Conservation (phyloP, 2,113 vertebrate species). For the Hydrochoerus hydrochaeris region DNA sequence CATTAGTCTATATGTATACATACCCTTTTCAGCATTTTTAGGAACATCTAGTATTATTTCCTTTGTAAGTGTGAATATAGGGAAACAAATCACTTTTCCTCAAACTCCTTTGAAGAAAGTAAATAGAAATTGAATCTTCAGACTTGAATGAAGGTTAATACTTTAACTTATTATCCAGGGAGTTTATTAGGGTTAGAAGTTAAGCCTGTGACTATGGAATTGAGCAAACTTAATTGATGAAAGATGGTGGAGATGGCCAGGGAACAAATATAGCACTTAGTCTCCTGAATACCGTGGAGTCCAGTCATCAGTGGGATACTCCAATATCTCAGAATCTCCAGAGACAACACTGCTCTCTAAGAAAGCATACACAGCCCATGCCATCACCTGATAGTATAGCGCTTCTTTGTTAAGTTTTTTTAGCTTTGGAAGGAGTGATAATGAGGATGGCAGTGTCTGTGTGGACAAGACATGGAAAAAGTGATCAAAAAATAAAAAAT, state of each 20-base stretch:
- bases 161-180: neutral
- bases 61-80: neutral
- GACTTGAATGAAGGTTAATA: neutral
- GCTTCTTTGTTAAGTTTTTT: neutral
- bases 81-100: neutral
- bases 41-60: neutral
- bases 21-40: neutral
- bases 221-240: neutral
- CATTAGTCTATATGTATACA: neutral
- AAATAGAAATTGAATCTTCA: constrained; percentile 1
- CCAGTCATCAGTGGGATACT: neutral
- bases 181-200: neutral
- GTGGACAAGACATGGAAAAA: neutral
- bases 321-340: neutral
- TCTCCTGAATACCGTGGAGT: neutral
- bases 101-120: neutral
- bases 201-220: neutral
- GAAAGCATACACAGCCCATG: neutral
- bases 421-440: neutral
- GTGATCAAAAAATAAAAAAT: neutral
- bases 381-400: neutral
- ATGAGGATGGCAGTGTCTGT: neutral
- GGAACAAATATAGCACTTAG: neutral
- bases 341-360: neutral
- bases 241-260: neutral